Conservation (phyloP, 1,140 invertebrate genomes). For the Lordiphosa collinella region DNA sequence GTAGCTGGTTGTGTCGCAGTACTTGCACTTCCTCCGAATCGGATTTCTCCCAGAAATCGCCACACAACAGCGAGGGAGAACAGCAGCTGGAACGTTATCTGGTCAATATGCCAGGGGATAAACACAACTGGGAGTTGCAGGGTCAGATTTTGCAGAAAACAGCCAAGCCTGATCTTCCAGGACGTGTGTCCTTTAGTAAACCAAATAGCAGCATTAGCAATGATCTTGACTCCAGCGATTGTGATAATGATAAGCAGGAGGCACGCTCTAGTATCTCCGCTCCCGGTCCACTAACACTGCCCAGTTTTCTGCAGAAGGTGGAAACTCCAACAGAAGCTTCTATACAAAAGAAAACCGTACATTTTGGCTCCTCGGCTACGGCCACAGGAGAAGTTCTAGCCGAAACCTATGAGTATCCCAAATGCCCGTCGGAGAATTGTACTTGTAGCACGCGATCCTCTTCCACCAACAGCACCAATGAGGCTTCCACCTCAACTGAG, state of each 20-base stretch:
- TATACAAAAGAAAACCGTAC: conserved; percentile 64
- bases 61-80: conserved; percentile 47
- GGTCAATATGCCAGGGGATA: conserved; percentile 37
- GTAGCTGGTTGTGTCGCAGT: conserved; percentile 68
- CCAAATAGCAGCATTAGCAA: conserved; percentile 35
- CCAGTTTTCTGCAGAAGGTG: conserved; percentile 31
- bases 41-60: conserved; percentile 46
- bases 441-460: conserved; percentile 71
- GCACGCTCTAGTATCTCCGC: conserved; percentile 49
- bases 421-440: conserved; percentile 74
- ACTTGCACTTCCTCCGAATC: conserved; percentile 68
- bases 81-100: conserved; percentile 51
- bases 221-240: conserved; percentile 70
- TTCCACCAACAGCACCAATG: conserved; percentile 60
- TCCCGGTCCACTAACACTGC: conserved; percentile 51
- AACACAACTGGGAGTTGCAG: conserved; percentile 11
- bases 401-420: conserved; percentile 74
- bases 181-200: conserved; percentile 73
- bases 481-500: conserved; percentile 19
- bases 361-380: conserved; percentile 53
- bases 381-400: conserved; percentile 54
- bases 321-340: conserved; percentile 20
- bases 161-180: conserved; percentile 70
- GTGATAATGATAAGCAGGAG: conserved; percentile 69
- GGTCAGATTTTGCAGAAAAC: conserved; percentile 33